Evolutionary conservation across 2,888 invertebrate genomes (phyloP), one percentile per base, ranked within the genome.

Genomic region (Megaustenia siamemsis): DNA sequence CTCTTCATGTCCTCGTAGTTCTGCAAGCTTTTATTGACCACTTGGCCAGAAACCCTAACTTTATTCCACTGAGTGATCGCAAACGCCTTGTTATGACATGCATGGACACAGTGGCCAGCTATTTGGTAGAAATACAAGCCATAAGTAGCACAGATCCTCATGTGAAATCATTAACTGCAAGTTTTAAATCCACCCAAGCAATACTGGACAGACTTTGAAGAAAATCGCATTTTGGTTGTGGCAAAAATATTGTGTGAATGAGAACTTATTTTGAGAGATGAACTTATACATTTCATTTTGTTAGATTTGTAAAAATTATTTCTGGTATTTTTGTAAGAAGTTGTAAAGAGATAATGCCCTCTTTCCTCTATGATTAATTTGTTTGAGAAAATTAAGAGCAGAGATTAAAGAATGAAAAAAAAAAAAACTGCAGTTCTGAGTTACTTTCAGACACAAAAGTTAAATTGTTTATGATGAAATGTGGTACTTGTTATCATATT

Each of bases 1-100:
- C 98, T 94, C 96, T 96, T 93, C 97, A 98, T 95, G 95, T 97
- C 88, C 96, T 97, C 88, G 96, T 96, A 93, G 97, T 96, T 6
- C 96, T 97, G 40, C 96, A 96, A 84, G 95, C 96, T 89, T 95
- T 98, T 90, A 96, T 97, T 86, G 95, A 96, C 87, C 95, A 95
- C 75, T 96, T 97, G 90, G 95, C 96, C 77, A 95, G 95, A 83
- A 95, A 95, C 90, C 95, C 96, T 53, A 95, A 95, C 88, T 94
- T 95, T 40, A 95, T 78, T 60, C 83, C 78, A 32, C 38, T 32
- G 0, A 35, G 68, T 24, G 83, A 83, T 45, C 78, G 78, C 35
- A 68, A 96, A 87, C 95, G 96, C 88, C 95, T 97, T 86, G 95
- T 96, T 85, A 96, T 96, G 0, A 95, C 96, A 88, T 96, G 96